Percentiles rank a stretch among this genome's conserved stretches.
These are phyloP conservation scores for Rhabdornis inornatus DNA, from an alignment of 2,113 vertebrate species.

Conservation along the genomic window DNA sequence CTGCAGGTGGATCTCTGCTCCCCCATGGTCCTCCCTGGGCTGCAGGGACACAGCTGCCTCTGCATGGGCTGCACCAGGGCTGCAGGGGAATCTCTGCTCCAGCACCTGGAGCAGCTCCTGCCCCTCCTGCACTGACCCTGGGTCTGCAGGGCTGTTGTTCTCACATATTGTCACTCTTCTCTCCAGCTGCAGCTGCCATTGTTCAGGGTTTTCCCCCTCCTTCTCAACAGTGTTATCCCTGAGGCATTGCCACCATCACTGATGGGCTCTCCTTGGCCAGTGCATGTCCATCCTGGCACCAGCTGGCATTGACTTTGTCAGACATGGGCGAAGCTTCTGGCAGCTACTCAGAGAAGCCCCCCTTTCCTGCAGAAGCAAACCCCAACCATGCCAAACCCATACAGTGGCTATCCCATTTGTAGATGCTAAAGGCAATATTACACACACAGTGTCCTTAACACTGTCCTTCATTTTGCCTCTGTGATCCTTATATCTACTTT, in stretches of 20 bases:
- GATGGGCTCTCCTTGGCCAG: neutral
- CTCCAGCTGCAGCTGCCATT: neutral
- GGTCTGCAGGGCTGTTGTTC: neutral
- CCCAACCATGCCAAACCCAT: neutral
- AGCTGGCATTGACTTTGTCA: neutral
- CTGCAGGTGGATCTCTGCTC: neutral
- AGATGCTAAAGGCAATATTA: neutral
- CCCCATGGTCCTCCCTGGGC: too few species aligned
- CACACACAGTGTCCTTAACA: accelerated
- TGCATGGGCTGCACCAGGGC: too few species aligned
- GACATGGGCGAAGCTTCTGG: neutral
- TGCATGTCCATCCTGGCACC: neutral
- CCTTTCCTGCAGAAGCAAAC: neutral
- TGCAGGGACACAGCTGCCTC: neutral
- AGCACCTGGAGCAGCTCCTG: neutral
- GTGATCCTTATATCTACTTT: neutral
- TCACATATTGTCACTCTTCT: neutral
- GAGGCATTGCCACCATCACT: neutral
- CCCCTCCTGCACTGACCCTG: neutral
- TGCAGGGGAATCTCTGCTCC: neutral
- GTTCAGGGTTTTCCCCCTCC: neutral
- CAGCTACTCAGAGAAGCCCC: neutral
- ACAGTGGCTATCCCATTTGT: neutral
- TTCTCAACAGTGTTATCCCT: neutral
- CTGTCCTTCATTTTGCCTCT: neutral